Evolutionary conservation across 2,797 vertebrate species (phyloP).

Genomic region (Orientallactaga sibirica): DNA sequence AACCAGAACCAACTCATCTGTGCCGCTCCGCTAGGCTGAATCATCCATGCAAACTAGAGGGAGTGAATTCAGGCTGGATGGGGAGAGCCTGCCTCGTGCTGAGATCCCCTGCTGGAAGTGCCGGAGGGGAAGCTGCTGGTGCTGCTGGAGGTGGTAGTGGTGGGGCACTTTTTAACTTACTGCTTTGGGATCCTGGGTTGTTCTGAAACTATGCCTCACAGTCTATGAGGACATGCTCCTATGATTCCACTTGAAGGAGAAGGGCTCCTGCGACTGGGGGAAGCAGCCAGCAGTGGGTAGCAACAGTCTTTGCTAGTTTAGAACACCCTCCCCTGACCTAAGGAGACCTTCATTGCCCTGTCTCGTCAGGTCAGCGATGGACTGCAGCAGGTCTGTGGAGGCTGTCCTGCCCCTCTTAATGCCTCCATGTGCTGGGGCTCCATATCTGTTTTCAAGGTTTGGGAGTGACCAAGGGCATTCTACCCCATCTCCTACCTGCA

Average conservation of each 20-base stretch:
- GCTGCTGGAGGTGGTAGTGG: too few species aligned
- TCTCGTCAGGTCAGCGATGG: background rate
- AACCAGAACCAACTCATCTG: background rate
- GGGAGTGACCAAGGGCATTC: background rate
- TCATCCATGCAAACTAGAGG: background rate
- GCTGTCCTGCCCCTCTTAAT: background rate
- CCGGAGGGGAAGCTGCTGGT: background rate
- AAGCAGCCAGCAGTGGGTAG: background rate
- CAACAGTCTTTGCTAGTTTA: background rate
- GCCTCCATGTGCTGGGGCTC: background rate
- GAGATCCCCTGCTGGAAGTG: background rate
- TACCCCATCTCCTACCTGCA: background rate
- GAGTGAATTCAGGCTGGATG: background rate
- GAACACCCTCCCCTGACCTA: background rate
- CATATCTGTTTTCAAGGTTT: background rate
- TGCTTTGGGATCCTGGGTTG: conserved; percentile 16
- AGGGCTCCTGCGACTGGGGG: background rate
- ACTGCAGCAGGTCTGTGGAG: background rate
- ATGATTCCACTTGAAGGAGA: background rate
- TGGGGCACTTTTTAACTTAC: background rate
- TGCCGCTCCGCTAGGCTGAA: background rate
- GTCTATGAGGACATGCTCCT: background rate
- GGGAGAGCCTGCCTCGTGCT: background rate
- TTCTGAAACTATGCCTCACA: background rate
- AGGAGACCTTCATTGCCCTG: background rate